Evolutionary conservation across 2,888 invertebrate genomes (phyloP), one percentile per base, ranked within the genome.

Genomic region (Agrochola lychnidis): DNA sequence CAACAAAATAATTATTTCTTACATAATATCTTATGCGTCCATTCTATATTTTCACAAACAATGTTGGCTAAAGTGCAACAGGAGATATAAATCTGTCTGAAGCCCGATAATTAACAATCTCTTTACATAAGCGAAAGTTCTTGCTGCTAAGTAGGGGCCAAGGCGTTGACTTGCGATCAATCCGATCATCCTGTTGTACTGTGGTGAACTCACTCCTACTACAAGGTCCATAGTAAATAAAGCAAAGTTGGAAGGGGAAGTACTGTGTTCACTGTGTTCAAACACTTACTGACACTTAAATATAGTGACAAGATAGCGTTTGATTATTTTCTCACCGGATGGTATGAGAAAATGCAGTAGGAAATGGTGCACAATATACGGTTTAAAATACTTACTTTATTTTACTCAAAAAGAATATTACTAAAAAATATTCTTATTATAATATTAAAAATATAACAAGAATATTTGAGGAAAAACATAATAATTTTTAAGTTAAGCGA

Each of bases 71-170:
- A 9, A 30, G 64, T 40, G 12, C 40, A 77, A 48, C 1, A 77
- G 51, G 36, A 40, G 22, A 25, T 19, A 70, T 62, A n/a, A 68
- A 42, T 62, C 56, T 45, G 12, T 61, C 25, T 45, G 30, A 45
- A 70, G 61, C 40, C 51, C 5, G n/a, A 19, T 66, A 64, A 70
- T 70, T 25, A 45, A 36, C 73, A 9, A 51, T 16, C 30, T 73
- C 36, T 79, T 84, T 48, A 69, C 81, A 84, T 80, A 84, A 82
- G 71, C 71, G 82, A 82, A 82, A 84, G 82, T 84, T 73, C 19
- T 59, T 57, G 25, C 64, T 36, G 45, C 74, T 74, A 80, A 73
- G 48, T 71, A 73, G 25, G 57, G 57, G 19, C 14, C 16, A 40
- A 79, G 57, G 36, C 45, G 48, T 59, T 79, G 70, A 73, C 66